Conservation (phyloP, 2,797 vertebrate species). For the Hirundo rustica region DNA sequence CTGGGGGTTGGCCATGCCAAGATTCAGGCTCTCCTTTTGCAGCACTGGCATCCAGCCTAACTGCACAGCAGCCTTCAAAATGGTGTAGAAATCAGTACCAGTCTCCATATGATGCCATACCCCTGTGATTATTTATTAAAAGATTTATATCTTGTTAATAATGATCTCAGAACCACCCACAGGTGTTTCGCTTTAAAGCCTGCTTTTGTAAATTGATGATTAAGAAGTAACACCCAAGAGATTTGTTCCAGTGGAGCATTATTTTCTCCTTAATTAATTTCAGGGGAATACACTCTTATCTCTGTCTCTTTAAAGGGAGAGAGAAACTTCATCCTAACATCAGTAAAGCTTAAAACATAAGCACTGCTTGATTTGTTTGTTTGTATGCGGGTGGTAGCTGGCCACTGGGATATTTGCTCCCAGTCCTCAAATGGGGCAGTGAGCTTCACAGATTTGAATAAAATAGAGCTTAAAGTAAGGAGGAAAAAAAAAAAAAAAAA, state of each 20-base stretch:
- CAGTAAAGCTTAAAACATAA: not conserved
- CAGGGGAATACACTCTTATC: not conserved
- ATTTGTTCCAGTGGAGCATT: not conserved
- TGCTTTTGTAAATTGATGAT: not conserved
- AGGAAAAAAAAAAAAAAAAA: not conserved
- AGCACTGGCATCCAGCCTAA: not conserved
- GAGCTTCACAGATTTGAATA: not conserved
- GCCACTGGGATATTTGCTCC: not conserved
- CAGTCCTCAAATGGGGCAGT: not conserved
- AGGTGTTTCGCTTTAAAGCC: not conserved
- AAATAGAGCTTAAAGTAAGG: not conserved
- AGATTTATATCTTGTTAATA: constrained; percentile 21
- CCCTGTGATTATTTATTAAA: not conserved
- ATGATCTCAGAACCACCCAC: not conserved
- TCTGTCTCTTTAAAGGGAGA: not conserved
- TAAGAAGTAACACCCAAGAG: not conserved
- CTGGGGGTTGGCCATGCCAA: not conserved
- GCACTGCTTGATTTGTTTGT: rapidly evolving
- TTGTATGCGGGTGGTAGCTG: not conserved
- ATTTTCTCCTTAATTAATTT: constrained; percentile 25
- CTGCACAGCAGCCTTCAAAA: not conserved
- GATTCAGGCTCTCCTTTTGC: not conserved
- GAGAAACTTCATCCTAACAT: not conserved
- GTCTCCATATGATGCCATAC: not conserved
- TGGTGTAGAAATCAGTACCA: not conserved